Base-by-base conservation (phyloP, 2,113 vertebrate genomes). In the Trogon melanurus region DNA sequence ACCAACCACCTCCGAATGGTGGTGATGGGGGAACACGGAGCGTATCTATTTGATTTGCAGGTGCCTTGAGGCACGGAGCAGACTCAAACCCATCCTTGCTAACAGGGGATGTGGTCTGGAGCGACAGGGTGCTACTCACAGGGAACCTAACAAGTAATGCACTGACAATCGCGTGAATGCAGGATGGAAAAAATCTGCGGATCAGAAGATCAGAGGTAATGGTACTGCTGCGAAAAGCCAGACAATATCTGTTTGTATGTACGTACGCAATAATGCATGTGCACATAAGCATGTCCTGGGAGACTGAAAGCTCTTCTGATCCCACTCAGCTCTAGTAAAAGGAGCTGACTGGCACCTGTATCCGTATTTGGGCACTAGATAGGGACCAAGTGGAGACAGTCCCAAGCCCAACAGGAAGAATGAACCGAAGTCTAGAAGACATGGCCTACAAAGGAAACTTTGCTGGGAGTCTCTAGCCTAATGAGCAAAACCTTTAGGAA, bases 61-160 rank as follows among this genome's bases (percentile, higher is more conserved):
- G 36, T 64, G 15, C 27, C 32, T 41, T 1, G 4, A 73, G 32
- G 44, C 47, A 38, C 7, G 34, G 12, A 56, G 15, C 22, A 48
- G 34, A 44, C 30, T 79, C 67, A 67, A 75, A 47, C 1, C 15
- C 16, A 56, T 5, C 48, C 50, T 29, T 3, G 22, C 26, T 27
- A 41, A 30, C 13, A 7, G 20, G 32, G 32, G 32, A 26, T 14
- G n/a, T 12, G 34, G 21, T 25, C 54, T 80, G 67, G n/a, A 80
- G 34, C 3, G 48, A 30, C 0, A 27, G 21, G 21, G 23, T 36
- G 34, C n/a, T 79, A 41, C 32, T 34, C 51, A 60, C 0, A 0
- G 23, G 14, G 45, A 58, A 60, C 71, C 1, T 1, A 27, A 53
- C 60, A 72, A 29, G 3, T 15, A 7, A 73, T 6, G 25, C 5